Base-by-base conservation (phyloP, 1,140 invertebrate species). In the Glossosoma conforme region DNA sequence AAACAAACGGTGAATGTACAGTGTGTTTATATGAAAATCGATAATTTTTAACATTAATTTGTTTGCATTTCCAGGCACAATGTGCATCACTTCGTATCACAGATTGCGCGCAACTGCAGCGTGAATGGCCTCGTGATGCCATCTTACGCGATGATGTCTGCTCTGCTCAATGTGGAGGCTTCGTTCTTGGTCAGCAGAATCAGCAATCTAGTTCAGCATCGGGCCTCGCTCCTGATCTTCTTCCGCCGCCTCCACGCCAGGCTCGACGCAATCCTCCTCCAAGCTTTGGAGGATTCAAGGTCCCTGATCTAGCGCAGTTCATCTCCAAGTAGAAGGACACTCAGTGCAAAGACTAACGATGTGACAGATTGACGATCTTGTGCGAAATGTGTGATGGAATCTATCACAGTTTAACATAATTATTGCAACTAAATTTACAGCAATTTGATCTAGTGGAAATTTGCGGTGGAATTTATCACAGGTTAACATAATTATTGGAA, bases 61-160 rank as follows among this genome's bases (percentile, higher is more conserved):
- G 56, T 28, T 28, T 28, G n/a, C n/a, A n/a, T 59, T 75, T 74
- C n/a, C 72, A 93, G 89, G 82, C 88, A 1, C 86, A 91, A 64
- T 95, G 92, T 65, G 90, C 91, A 21, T 93, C 91, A 0, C 69
- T 94, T 11, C 81, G 89, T 54, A 85, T 96, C 41, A 91, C 89
- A 8, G 89, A 93, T 65, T 96, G 92, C 65, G 82, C 81, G 25
- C 84, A 89, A 58, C 74, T 94, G 22, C 70, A 89, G 18, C 77
- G 84, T 18, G 87, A 91, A 68, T 91, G 88, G 68, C 82, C 87
- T 18, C 79, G 83, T 30, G 88, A 92, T 36, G 85, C 84, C 0
- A 87, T 95, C 15, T 65, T 91, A 15, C 77, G 82, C 2, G 92
- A 95, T 60, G 88, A 91, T 58, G 88, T 93, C 0, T 95, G 92